Base-by-base conservation (phyloP, 1,140 invertebrate genomes). In the Uloborus diversus region DNA sequence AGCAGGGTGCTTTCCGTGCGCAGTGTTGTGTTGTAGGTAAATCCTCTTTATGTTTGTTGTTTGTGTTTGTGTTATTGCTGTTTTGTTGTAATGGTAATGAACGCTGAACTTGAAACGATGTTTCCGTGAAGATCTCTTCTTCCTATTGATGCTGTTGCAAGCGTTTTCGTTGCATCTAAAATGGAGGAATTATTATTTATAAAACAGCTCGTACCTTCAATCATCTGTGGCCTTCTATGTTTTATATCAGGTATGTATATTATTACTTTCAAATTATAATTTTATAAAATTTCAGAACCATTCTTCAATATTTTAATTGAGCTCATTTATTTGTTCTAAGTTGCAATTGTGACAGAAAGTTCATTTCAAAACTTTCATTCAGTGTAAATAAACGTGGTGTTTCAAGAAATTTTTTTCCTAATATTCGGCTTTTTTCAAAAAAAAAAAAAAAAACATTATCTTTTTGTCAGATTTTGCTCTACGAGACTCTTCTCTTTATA, bases 141-240 rank as follows among this genome's bases (percentile, higher is more conserved):
- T n/a, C 57, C 14, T 25, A 37, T 66, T 59, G 49, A 78, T 78
- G 62, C 32, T 30, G 25, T 78, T 56, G 73, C 57, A 30, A 65
- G 23, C 25, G 35, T 27, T 62, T 73, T 49, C 33, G 37, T 57
- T 78, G 14, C 37, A 42, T 9, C 49, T 23, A 66, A 42, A 37
- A 78, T 78, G 73, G 73, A 78, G 47, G 61, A 78, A 27, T 37
- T 66, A 78, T 53, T 65, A 66, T 65, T 78, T 32, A 42, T 30
- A 20, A 78, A 78, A 59, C 62, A 56, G 62, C 73, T 65, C 47
- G 28, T 78, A 78, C 73, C 62, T 78, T 65, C 73, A 78, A 65
- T 78, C 61, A 78, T 78, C 47, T 78, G 73, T 78, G 73, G 73
- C 59, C 73, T 78, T 78, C 59, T 64, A 61, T 78, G 73, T 78